Evolutionary conservation across 2,797 vertebrate genomes (phyloP).

Genomic region (Argya squamiceps): DNA sequence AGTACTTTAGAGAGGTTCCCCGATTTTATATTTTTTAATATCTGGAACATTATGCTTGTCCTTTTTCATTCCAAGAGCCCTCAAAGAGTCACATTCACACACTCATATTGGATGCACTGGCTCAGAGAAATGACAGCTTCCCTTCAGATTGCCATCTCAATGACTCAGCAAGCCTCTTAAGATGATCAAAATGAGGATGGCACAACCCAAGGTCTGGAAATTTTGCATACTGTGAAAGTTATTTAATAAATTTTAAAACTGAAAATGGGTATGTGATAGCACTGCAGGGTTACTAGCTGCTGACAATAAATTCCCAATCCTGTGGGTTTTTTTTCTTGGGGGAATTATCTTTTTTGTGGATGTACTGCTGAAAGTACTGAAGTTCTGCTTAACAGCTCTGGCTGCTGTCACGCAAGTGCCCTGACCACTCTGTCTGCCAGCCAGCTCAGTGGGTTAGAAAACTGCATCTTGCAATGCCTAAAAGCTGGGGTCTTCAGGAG

Average conservation of each 20-base stretch:
- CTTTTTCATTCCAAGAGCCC: not conserved
- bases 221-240: not conserved
- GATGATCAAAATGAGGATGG: slow-evolving; percentile 23
- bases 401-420: not conserved
- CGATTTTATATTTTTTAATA: not conserved
- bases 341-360: not conserved
- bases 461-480: not conserved
- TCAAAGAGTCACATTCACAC: not conserved
- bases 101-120: not conserved
- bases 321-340: not conserved
- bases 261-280: not conserved
- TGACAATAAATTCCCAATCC: not conserved
- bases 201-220: not conserved
- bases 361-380: not conserved
- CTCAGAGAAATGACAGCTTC: not conserved
- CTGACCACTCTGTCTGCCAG: not conserved
- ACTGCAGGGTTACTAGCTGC: not conserved
- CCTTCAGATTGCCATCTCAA: slow-evolving; percentile 10
- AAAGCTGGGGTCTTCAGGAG: not conserved
- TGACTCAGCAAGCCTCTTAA: slow-evolving; percentile 29
- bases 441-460: not conserved
- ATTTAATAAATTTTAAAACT: not conserved
- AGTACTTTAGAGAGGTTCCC: not conserved
- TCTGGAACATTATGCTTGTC: not conserved
- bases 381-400: not conserved